Base-by-base conservation (phyloP, 1,140 invertebrate genomes). In the Sesamia nonagrioides region DNA sequence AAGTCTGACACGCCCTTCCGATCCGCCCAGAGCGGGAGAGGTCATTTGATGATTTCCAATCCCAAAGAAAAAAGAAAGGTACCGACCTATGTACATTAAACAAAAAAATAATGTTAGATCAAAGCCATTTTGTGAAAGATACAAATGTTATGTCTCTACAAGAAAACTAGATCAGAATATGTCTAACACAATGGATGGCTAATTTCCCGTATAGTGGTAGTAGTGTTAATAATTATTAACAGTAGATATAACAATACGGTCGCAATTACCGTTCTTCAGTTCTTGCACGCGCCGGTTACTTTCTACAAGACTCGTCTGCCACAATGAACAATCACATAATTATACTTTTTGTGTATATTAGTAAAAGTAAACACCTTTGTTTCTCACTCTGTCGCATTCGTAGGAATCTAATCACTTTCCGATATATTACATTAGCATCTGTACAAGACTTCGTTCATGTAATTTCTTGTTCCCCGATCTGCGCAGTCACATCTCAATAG, bases 261-360 rank as follows among this genome's bases (percentile, higher is more conserved):
- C 83, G 82, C 85, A 87, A 92, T 89, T 86, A 84, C 72, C 82
- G 86, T 88, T 92, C 88, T 92, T 89, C 72, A 81, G 84, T 88
- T 92, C 88, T 93, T 89, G 86, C 86, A 88, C 82, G 83, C 87
- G 83, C 78, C 80, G 17, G 42, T 82, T 89, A 90, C 90, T 92
- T 91, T 91, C 91, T 91, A 92, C 84, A 68, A 86, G 80, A 81
- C 72, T 73, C 82, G 83, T 77, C 82, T 79, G 75, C 77, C 86
- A 91, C 89, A 89, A 88, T 89, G 86, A 89, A 92, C 89, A 93
- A 91, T 92, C 84, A 84, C 87, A 86, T 89, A 86, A 85, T 88
- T 88, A 86, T 85, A 87, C 80, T 89, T 89, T 87, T 92, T 92
- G 86, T 90, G 73, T 88, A 85, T 85, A 88, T 86, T 82, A 90